These are phyloP conservation scores for Actinernus sp. DNA, from an alignment of 92 coral and sea anemone species.

Conservation along the genomic window DNA sequence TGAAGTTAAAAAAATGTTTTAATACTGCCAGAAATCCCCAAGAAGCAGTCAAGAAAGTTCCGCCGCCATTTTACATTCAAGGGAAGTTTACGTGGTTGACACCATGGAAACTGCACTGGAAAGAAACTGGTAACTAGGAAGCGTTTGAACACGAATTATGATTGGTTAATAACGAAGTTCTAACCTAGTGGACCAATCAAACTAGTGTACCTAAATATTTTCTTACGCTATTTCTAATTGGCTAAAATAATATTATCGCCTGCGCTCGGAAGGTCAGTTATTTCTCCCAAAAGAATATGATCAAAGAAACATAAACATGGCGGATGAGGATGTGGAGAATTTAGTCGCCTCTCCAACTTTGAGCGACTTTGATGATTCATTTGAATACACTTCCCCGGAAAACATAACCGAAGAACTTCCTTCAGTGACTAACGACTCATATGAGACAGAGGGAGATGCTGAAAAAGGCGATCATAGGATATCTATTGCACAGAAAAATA, in stretches of 20 bases:
- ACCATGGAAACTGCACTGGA: slow-evolving; percentile 55
- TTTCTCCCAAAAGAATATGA: slow-evolving; percentile 1
- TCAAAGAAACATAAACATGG: slow-evolving; percentile 49
- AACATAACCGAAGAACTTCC: not conserved
- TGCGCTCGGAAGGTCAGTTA: not conserved
- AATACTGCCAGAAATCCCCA: not conserved
- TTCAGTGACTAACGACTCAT: too few species aligned
- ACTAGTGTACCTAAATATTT: too few species aligned
- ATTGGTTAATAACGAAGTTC: slow-evolving; percentile 24
- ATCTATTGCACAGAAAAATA: too few species aligned
- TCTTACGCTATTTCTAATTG: not conserved
- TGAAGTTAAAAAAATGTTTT: not conserved
- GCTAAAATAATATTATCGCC: not conserved
- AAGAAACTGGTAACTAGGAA: slow-evolving; percentile 21
- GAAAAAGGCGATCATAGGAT: too few species aligned
- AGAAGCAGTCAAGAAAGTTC: not conserved
- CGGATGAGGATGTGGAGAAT: slow-evolving; percentile 22
- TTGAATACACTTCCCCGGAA: not conserved
- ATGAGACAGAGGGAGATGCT: too few species aligned
- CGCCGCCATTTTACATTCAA: not conserved
- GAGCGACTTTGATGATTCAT: not conserved
- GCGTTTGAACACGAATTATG: not conserved
- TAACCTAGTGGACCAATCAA: too few species aligned
- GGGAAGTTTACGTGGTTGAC: slow-evolving; percentile 23
- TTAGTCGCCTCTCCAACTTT: not conserved